Conservation (phyloP, 2,888 invertebrate genomes). For the Teinopalpus imperialis region DNA sequence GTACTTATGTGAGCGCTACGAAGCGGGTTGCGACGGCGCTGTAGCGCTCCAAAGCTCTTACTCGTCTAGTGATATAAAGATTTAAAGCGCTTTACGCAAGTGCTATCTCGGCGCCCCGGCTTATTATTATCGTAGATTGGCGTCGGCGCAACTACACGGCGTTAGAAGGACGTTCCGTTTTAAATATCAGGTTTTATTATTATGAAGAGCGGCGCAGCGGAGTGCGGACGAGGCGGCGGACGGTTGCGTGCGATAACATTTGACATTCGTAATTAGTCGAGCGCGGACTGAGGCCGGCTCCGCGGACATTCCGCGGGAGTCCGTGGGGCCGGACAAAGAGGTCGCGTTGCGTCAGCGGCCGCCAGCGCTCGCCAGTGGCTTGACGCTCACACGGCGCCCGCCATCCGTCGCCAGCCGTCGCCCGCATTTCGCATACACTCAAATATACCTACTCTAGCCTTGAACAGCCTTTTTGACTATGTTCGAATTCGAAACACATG, state of each 20-base stretch:
- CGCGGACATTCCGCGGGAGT: slow-evolving; percentile 47
- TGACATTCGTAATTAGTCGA: slow-evolving; percentile 81
- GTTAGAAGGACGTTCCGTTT: slow-evolving; percentile 83
- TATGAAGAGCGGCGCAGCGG: slow-evolving; percentile 81
- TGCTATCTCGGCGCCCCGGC: slow-evolving; percentile 64
- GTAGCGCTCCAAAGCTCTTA: slow-evolving; percentile 53
- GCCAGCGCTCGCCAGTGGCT: slow-evolving; percentile 36
- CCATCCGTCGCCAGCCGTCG: slow-evolving; percentile 35
- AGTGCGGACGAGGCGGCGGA: slow-evolving; percentile 77
- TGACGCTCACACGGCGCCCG: slow-evolving; percentile 33
- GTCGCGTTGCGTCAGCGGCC: slow-evolving; percentile 76
- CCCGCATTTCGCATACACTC: slow-evolving; percentile 59
- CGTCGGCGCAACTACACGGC: slow-evolving; percentile 83
- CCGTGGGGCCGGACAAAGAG: slow-evolving; percentile 68
- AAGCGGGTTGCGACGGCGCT: slow-evolving; percentile 54
- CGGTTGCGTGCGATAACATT: slow-evolving; percentile 82
- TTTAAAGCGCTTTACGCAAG: slow-evolving; percentile 64
- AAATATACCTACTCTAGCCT: slow-evolving; percentile 62
- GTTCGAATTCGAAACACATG: slow-evolving; percentile 36
- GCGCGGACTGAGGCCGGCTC: slow-evolving; percentile 58
- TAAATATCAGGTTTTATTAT: slow-evolving; percentile 83
- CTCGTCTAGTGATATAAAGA: slow-evolving; percentile 45
- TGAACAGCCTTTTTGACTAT: slow-evolving; percentile 59
- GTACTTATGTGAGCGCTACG: slow-evolving; percentile 81
- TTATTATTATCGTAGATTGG: slow-evolving; percentile 83